Base-by-base conservation (phyloP, 1,140 invertebrate species). In the Sinella curviseta region DNA sequence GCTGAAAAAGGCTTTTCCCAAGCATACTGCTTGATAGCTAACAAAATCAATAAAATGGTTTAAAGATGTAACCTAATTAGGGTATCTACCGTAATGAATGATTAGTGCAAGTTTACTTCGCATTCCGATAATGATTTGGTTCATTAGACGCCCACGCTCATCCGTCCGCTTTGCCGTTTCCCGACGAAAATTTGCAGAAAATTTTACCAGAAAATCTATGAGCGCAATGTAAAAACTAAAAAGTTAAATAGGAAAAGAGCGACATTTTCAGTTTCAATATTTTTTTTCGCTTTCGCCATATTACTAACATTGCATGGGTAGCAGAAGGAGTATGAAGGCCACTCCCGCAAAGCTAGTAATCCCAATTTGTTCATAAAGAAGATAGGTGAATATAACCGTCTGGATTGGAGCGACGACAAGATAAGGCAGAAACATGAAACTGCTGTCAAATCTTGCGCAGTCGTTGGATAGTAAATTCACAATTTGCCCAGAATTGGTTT, bases 381-480 rank as follows among this genome's bases (percentile, higher is more conserved):
- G 90, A 84, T 91, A 92, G 0, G 92, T 90, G 54, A 94, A 89
- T 78, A 94, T 89, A 57, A 92, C 86, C 3, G 93, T 92, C 84
- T 96, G 92, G 14, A 95, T 82, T 0, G 95, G 94, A 0, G 94
- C 94, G 54, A 94, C 89, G 92, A 92, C 94, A 80, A 94, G 88
- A 84, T 92, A 93, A 85, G 94, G 92, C 20, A 92, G 85, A 84
- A 93, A 92, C 16, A 17, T 48, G 1, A 93, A 87, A 0, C 90
- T 90, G 39, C 89, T 88, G 84, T 94, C 93, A 83, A 94, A 91
- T 28, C 91, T 89, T 77, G 91, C 91, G 73, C 94, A 92, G 86
- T 98, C 96, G 87, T 97, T 97, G 16, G 94, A 95, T 80, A 98
- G 89, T 8, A 97, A 89, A 87, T 97, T 98, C 20, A 97, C 93